A percentile compares a stretch with the other conserved stretches of the same genome.
Conservation (phyloP, 37 sponge, comb jelly and placozoan species). For the Axinella damicornis region DNA sequence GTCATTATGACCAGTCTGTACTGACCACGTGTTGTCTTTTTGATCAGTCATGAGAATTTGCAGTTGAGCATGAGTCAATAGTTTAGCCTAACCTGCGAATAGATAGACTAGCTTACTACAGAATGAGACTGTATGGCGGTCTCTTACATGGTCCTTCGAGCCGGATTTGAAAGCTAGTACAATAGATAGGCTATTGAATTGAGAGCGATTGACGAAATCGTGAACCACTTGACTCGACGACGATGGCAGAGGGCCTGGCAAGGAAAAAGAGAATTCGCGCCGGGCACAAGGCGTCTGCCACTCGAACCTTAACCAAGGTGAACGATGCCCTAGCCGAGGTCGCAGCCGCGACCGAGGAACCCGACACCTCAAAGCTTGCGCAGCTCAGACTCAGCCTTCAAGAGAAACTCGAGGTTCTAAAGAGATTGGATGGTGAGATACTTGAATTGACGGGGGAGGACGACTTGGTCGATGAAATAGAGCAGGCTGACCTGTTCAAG, state of each 20-base stretch:
- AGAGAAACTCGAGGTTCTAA: slow-evolving; percentile 28
- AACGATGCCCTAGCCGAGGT: neutral
- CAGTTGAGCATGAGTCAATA: too few species aligned
- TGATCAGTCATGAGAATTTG: too few species aligned
- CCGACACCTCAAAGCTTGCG: neutral
- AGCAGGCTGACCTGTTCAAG: slow-evolving; percentile 26
- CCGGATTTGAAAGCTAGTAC: neutral
- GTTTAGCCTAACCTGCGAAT: too few species aligned
- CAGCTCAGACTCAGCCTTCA: slow-evolving; percentile 9
- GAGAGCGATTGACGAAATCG: too few species aligned
- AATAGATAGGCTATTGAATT: too few species aligned
- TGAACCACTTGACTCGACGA: too few species aligned
- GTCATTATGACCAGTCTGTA: too few species aligned
- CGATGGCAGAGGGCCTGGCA: slow-evolving; percentile 13
- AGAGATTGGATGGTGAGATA: slow-evolving; percentile 18
- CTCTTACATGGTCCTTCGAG: slow-evolving; percentile 24
- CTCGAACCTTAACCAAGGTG: slow-evolving; percentile 2
- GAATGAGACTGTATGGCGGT: too few species aligned
- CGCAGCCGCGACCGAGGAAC: neutral
- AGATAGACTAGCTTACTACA: too few species aligned
- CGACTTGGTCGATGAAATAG: neutral
- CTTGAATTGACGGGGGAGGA: slow-evolving; percentile 17
- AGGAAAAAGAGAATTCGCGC: slow-evolving; percentile 25
- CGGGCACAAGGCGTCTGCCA: slow-evolving; percentile 15
- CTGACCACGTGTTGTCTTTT: too few species aligned